Base-by-base conservation (phyloP, 2,888 invertebrate species). In the Euzetes globulus region DNA sequence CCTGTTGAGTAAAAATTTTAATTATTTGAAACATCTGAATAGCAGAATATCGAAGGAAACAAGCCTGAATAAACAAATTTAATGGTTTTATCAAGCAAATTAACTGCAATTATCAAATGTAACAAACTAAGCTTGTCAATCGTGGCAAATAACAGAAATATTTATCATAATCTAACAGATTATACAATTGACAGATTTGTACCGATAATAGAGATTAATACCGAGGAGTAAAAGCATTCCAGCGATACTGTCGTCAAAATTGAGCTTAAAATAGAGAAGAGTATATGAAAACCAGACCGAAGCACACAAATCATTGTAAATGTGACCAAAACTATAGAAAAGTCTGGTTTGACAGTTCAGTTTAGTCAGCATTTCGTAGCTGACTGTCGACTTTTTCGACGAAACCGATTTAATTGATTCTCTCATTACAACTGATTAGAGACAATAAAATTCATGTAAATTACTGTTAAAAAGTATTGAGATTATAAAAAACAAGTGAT, bases 241-340 rank as follows among this genome's bases (percentile, higher is more conserved):
- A 58, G 78, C 77, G 29, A 70, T 70, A 13, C 37, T 73, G 55
- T 76, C 77, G 25, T 72, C 63, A 41, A 78, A 76, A 25, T 75
- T 27, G 22, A 77, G 55, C 17, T 70, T 70, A 25, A 73, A 73
- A 68, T 52, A 50, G 29, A 22, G 77, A 74, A 70, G 75, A 55
- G 33, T 78, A 76, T 47, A 76, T 71, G 72, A 76, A 78, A 50
- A 76, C 76, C 17, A 78, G 87, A 95, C 89, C 76, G 92, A 91
- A 22, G 94, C 92, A 84, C 92, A 93, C 60, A 95, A 86, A 84
- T 95, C 95, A 83, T 95, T 95, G 79, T 92, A 86, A 71, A 94
- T 88, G 83, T 95, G 94, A 0, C 95, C 94, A 73, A 92, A 86
- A 71, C 88, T 87, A 82, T 89, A 91, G 0, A 88, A 87, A 25